Conservation (phyloP, 2,888 invertebrate species). For the Aleiodes alternator region DNA sequence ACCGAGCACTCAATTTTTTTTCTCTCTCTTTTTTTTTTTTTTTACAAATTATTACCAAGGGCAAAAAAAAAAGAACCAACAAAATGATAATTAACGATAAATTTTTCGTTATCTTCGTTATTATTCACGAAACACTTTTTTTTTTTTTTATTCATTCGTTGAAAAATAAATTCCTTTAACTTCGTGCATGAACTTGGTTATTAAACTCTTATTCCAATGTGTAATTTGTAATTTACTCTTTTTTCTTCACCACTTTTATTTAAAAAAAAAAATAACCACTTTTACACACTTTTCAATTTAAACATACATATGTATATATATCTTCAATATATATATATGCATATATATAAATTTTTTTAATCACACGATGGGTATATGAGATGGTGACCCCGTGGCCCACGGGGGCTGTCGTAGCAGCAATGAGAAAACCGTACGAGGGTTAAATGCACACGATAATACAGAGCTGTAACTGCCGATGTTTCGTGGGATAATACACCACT, state of each 20-base stretch:
- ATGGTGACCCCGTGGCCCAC: constrained; percentile 60
- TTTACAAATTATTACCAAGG: neutral
- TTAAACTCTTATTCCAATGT: constrained; percentile 14
- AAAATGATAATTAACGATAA: too few relatives aligned
- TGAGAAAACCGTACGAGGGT: constrained; percentile 60
- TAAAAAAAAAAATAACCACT: neutral
- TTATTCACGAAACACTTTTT: constrained; percentile 31
- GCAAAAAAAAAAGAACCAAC: neutral
- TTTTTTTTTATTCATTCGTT: constrained; percentile 28
- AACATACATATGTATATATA: neutral
- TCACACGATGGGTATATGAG: constrained; percentile 55
- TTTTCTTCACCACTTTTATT: constrained; percentile 17
- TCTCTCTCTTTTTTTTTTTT: too few relatives aligned
- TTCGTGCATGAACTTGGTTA: constrained; percentile 6
- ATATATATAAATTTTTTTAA: constrained; percentile 27
- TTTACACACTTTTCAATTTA: constrained; percentile 5
- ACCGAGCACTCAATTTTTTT: constrained; percentile 5
- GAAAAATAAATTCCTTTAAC: constrained; percentile 17
- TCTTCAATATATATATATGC: neutral
- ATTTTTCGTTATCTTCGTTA: constrained; percentile 12
- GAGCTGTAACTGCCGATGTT: constrained; percentile 59
- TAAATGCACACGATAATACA: constrained; percentile 63
- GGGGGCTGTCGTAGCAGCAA: constrained; percentile 61
- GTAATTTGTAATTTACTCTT: neutral
- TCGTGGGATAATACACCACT: constrained; percentile 51